Percentiles rank a stretch among this genome's conserved stretches.
These are phyloP conservation scores for Callinectes sapidus DNA, from an alignment of 2,888 invertebrate species.

Conservation along the genomic window DNA sequence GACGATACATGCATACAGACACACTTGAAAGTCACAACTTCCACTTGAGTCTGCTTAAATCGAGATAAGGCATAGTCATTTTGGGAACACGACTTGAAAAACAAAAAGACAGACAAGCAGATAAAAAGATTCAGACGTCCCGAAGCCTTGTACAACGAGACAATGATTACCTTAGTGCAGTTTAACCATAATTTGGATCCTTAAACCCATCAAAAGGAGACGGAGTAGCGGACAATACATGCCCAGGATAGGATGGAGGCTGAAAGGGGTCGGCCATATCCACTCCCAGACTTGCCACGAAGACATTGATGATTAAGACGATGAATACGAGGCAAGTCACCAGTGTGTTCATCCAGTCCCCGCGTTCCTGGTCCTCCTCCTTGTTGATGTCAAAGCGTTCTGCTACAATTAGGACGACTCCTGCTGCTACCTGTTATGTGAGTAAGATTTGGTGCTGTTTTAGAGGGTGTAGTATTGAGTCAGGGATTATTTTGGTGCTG, in stretches of 20 bases:
- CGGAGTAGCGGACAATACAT: background rate
- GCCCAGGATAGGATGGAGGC: background rate
- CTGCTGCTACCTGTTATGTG: constrained; percentile 58
- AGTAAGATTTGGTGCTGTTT: background rate
- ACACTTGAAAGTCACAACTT: no score
- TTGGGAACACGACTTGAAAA: no score
- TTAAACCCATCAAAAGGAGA: background rate
- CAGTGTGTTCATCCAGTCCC: constrained; percentile 58
- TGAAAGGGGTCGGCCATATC: constrained; percentile 48
- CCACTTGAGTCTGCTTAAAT: no score
- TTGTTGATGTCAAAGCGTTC: constrained; percentile 70
- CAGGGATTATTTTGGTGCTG: background rate
- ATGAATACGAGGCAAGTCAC: constrained; percentile 63
- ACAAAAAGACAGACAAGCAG: no score
- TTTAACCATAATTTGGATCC: background rate
- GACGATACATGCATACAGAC: no score
- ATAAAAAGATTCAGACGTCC: no score
- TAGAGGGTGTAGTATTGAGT: background rate
- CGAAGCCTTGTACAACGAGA: background rate
- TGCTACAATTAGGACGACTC: constrained; percentile 64
- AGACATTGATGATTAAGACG: constrained; percentile 70
- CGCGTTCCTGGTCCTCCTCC: constrained; percentile 50
- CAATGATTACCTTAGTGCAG: background rate
- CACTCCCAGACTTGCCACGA: constrained; percentile 68
- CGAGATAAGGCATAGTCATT: no score